Evolutionary conservation across 2,797 vertebrate genomes (phyloP).

Genomic region (Danio tinwini): DNA sequence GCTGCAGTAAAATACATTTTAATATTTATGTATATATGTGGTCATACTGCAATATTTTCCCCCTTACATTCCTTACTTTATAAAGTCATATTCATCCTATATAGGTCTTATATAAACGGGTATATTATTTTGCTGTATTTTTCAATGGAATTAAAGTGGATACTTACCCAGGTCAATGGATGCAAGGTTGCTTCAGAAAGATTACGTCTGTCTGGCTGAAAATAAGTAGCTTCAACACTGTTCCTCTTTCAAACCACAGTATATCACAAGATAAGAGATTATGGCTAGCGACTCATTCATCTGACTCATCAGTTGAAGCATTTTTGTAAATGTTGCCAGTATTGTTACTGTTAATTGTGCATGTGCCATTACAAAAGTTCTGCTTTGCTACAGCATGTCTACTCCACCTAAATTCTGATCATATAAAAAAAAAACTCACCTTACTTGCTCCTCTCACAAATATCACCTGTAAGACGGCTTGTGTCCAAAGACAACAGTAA

Average conservation of each 20-base stretch:
- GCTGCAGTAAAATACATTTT: background rate
- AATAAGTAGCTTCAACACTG: background rate
- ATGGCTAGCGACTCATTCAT: background rate
- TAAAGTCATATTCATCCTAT: background rate
- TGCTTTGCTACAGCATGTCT: background rate
- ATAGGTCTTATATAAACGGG: background rate
- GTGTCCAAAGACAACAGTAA: background rate
- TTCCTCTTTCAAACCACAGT: constrained; percentile 2
- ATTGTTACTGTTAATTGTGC: background rate
- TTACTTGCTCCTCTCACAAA: background rate
- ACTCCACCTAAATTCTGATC: background rate
- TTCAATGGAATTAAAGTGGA: constrained; percentile 10
- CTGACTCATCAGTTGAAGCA: background rate
- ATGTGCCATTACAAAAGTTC: background rate
- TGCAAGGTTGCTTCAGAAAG: background rate
- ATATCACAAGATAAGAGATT: background rate
- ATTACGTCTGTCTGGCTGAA: background rate
- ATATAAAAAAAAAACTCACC: background rate
- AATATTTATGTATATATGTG: background rate
- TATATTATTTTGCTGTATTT: background rate
- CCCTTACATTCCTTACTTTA: background rate
- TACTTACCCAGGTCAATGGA: background rate
- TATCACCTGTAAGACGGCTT: background rate
- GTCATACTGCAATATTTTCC: background rate
- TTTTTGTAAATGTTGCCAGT: background rate